Base-by-base conservation (phyloP, 2,888 invertebrate genomes). In the Melieria picta region DNA sequence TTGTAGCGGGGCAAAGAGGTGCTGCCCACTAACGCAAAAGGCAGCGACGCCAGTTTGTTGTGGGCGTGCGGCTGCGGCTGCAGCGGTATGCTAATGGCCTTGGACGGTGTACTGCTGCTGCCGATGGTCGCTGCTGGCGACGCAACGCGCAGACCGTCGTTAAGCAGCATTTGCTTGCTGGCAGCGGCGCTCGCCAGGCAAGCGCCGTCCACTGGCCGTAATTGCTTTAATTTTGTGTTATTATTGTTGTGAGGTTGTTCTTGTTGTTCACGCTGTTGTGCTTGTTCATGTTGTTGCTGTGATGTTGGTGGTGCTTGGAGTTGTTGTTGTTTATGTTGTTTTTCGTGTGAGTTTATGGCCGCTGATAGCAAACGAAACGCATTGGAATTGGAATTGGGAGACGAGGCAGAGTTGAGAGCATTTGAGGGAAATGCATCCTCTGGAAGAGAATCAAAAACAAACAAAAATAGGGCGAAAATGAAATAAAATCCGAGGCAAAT, bases 371-470 rank as follows among this genome's bases (percentile, higher is more conserved):
- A 63, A 56, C 69, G 72, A 64, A 73, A 73, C 52, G 71, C 57
- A 56, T 57, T 55, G 61, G 72, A 75, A 69, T 69, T 74, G 76
- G 74, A 70, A 74, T 77, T 75, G 78, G 80, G 57, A 65, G 79
- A 76, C 77, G 80, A 74, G 71, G 74, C 60, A 71, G 75, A 79
- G 74, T 78, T 77, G 70, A 30, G 30, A 30, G 79, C 76, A 65
- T 78, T 80, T 78, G 83, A 84, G 77, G 81, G 81, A 79, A 80
- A 81, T 80, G 81, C 81, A 80, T 84, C 85, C 83, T 85, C 85
- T 84, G 80, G 71, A 81, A 80, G 66, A 30, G 30, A 78, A 75
- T 72, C 62, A 74, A 77, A 77, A 72, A 72, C 76, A 74, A 73
- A 76, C 69, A 73, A 69, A 76, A 78, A 74, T 48, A 60, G 67